Base-by-base conservation (phyloP, 1,140 invertebrate genomes). In the Manduca sexta region DNA sequence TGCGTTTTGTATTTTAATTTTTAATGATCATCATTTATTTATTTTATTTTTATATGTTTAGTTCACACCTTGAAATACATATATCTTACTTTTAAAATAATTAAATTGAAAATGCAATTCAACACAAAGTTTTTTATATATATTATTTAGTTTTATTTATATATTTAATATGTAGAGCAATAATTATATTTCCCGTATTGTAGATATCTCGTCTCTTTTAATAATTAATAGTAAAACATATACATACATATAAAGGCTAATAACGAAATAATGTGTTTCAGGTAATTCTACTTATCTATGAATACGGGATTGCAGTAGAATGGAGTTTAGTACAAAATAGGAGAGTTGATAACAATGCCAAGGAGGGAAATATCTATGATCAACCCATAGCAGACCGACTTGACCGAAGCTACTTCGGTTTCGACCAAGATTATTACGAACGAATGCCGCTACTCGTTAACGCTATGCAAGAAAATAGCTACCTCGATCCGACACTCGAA, bases 261-360 rank as follows among this genome's bases (percentile, higher is more conserved):
- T n/a, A 5, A 39, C n/a, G 14, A 16, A 16, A 45, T 18, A 17
- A 43, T 31, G 11, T 34, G n/a, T n/a, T n/a, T 45, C 77, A 84
- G 79, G 66, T 78, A 73, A 78, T 82, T 72, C 65, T 84, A 73
- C 76, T 84, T 45, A 84, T 84, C 74, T 84, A 76, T 65, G 81
- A 84, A 59, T 77, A 84, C 59, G 65, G 68, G 60, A 80, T 83
- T 71, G 69, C 73, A 52, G 77, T 82, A 78, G 79, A 83, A 81
- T 69, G 74, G 46, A 74, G 49, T 54, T 50, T 65, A 75, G 71
- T 80, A 80, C 76, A 78, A 82, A 78, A 57, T 44, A 67, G 52
- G 34, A 60, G 49, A 52, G 44, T 34, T 39, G 18, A 45, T 21
- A 60, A 58, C 45, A 60, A 37, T 52, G 66, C 38, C 34, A 18